Percentiles rank a stretch among this genome's conserved stretches.
phyloP scores from a whole-genome alignment of 1,140 invertebrate genomes.

The Maniola jurtina region DNA sequence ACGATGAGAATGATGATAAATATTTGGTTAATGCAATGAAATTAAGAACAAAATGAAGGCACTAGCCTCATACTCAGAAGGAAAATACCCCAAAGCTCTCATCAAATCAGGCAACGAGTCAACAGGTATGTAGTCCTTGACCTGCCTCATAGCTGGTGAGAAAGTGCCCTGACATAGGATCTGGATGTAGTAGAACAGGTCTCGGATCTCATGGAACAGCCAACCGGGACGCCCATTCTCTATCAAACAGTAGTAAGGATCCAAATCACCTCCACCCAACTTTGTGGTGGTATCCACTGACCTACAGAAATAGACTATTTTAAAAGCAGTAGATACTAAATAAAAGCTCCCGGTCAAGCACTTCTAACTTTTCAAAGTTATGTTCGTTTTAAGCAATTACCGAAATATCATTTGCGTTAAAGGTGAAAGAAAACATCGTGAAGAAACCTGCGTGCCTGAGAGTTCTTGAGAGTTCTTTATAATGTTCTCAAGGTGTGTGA shows the following conservation, averaged over 20 bases:
- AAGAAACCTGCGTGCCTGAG: neutral
- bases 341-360: too few relatives aligned
- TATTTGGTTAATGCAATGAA: too few relatives aligned
- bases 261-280: conserved; percentile 77
- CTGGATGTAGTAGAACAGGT: conserved; percentile 87
- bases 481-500: too few relatives aligned
- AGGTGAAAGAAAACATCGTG: too few relatives aligned
- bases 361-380: too few relatives aligned
- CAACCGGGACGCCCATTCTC: conserved; percentile 81
- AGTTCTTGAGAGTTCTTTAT: neutral
- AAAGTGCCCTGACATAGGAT: conserved; percentile 85
- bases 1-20: too few relatives aligned
- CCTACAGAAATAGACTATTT: conserved; percentile 45
- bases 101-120: conserved; percentile 85
- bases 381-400: too few relatives aligned
- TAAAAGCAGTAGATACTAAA: neutral
- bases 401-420: too few relatives aligned
- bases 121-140: conserved; percentile 80
- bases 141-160: conserved; percentile 78
- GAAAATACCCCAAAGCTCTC: conserved; percentile 86
- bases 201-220: conserved; percentile 84
- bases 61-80: conserved; percentile 83
- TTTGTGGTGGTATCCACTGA: conserved; percentile 76
- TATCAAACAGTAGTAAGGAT: conserved; percentile 80
- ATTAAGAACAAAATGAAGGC: too few relatives aligned